Evolutionary conservation across 2,113 vertebrate genomes (phyloP).

Genomic region (Gnathochromis pfefferi): DNA sequence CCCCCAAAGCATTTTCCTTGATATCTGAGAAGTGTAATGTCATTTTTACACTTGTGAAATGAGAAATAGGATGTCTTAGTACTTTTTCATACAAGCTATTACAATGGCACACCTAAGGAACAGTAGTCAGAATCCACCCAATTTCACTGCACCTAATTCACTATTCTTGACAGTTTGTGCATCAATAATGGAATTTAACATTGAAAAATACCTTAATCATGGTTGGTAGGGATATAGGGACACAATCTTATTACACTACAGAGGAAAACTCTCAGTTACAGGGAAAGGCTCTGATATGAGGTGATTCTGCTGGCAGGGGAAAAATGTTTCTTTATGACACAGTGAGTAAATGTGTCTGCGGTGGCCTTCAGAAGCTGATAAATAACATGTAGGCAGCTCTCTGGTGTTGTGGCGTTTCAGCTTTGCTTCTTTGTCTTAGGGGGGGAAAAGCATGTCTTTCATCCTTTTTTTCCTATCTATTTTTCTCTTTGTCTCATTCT

Average conservation of each 20-base stretch:
- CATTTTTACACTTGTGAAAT: background rate
- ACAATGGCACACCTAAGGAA: background rate
- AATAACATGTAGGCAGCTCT: slow-evolving; percentile 20
- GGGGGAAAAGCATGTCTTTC: background rate
- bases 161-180: background rate
- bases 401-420: background rate
- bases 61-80: background rate
- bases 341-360: slow-evolving; percentile 59
- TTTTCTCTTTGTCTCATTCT: background rate
- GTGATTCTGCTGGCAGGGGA: slow-evolving; percentile 14
- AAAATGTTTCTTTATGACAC: slow-evolving; percentile 39
- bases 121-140: background rate
- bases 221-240: background rate
- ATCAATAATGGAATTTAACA: background rate
- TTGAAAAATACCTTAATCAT: background rate
- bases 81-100: background rate
- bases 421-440: background rate
- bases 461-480: background rate
- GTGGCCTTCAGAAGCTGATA: slow-evolving; percentile 39
- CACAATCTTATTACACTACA: slow-evolving; percentile 6
- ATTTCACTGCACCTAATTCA: background rate
- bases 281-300: slow-evolving; percentile 5
- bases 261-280: background rate
- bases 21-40: background rate
- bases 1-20: background rate